These are phyloP conservation scores for Acropternis orthonyx DNA, from an alignment of 2,797 vertebrate species.

Conservation along the genomic window DNA sequence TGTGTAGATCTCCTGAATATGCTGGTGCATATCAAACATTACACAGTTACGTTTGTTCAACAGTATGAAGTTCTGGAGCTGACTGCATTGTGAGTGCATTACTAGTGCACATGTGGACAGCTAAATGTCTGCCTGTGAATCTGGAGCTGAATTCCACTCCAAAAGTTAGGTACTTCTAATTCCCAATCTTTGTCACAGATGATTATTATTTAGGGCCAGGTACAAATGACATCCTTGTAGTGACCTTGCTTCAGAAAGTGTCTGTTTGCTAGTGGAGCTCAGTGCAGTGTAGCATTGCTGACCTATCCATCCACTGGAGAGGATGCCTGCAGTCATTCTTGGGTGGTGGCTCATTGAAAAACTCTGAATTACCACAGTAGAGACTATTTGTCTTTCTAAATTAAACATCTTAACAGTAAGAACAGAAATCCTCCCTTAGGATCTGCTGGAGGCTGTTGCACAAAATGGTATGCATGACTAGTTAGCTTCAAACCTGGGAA, in stretches of 20 bases:
- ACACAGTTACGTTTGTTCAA: background rate
- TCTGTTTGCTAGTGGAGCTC: background rate
- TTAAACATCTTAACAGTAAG: background rate
- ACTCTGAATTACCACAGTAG: background rate
- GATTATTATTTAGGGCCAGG: background rate
- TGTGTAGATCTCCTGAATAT: background rate
- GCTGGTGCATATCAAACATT: background rate
- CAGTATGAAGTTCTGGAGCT: background rate
- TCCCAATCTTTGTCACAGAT: background rate
- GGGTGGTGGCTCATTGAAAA: background rate
- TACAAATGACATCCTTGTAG: background rate
- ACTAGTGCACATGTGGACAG: background rate
- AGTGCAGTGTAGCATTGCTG: background rate
- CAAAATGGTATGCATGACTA: background rate
- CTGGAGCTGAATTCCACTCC: background rate
- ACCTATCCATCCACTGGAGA: background rate
- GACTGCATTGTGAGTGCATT: background rate
- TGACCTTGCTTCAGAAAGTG: background rate
- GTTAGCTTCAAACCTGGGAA: background rate
- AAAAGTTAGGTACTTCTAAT: background rate
- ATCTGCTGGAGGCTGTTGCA: background rate
- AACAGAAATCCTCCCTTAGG: background rate
- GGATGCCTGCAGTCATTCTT: background rate
- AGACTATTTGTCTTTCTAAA: constrained; percentile 21
- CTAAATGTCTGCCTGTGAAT: background rate